phyloP scores from a whole-genome alignment of 2,797 vertebrate species.

The Perodicticus potto region DNA sequence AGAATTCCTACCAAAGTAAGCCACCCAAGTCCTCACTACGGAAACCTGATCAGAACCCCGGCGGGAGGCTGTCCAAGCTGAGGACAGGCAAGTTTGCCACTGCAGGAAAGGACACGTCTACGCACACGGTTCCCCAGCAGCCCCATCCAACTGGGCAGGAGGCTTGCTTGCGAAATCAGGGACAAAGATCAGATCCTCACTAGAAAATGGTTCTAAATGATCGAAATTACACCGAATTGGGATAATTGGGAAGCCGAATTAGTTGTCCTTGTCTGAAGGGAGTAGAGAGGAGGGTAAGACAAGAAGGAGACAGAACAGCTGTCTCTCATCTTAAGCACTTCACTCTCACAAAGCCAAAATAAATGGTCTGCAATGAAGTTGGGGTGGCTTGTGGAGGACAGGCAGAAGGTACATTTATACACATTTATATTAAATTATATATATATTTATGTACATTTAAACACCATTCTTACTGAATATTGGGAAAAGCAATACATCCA shows the following conservation, averaged over 20 bases:
- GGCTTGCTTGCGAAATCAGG: conserved; percentile 30
- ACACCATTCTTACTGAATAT: not conserved
- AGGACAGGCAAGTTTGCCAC: not conserved
- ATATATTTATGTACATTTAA: not conserved
- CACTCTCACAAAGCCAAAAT: not conserved
- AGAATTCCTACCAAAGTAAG: not conserved
- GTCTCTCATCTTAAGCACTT: not conserved
- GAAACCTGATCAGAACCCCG: not conserved
- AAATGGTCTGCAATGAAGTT: not conserved
- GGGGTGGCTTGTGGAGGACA: not conserved
- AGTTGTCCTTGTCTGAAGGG: not conserved
- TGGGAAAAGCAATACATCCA: not conserved
- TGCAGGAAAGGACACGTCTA: not conserved
- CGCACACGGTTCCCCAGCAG: not conserved
- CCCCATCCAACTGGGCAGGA: not conserved
- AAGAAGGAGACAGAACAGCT: not conserved
- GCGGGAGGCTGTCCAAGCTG: not conserved
- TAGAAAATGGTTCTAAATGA: not conserved
- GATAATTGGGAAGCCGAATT: not conserved
- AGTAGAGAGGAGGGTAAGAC: not conserved
- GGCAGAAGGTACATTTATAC: too few relatives aligned
- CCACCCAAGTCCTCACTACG: not conserved
- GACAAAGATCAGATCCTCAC: not conserved
- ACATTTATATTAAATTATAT: too few relatives aligned
- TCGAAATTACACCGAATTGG: not conserved